Evolutionary conservation across 2,888 invertebrate genomes (phyloP).

Genomic region (Iphiclides podalirius): DNA sequence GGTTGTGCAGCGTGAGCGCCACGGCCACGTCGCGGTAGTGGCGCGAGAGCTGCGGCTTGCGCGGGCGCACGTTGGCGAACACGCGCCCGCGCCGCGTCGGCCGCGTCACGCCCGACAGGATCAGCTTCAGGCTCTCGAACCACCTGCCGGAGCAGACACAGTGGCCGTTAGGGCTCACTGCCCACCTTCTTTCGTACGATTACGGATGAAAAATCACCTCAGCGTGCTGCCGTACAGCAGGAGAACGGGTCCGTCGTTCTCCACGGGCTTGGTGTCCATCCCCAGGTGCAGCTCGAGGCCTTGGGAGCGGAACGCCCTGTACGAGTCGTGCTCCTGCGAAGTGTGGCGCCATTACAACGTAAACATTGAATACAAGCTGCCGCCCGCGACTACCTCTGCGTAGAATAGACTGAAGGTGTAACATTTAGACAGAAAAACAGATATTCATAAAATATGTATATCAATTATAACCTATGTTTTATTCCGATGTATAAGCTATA

Average conservation of each 20-base stretch:
- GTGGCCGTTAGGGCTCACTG: no score
- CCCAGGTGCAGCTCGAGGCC: conserved; percentile 66
- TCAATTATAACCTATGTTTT: no score
- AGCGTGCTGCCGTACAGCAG: conserved; percentile 96
- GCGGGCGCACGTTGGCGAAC: conserved; percentile 90
- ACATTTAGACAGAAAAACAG: no score
- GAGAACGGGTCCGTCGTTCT: conserved; percentile 84
- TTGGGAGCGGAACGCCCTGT: conserved; percentile 91
- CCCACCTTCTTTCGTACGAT: no score
- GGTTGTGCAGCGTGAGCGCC: conserved; percentile 91
- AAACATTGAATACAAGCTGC: no score
- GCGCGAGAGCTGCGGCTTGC: conserved; percentile 94
- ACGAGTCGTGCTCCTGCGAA: conserved; percentile 93
- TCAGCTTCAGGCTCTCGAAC: conserved; percentile 97
- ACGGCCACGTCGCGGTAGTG: conserved; percentile 94
- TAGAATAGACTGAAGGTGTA: no score
- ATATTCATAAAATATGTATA: no score
- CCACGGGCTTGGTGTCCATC: conserved; percentile 68
- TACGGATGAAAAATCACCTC: no score
- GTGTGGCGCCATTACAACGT: neutral
- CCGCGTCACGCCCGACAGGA: conserved; percentile 94
- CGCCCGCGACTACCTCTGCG: no score
- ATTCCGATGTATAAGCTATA: no score
- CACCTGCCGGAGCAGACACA: conserved; percentile 76
- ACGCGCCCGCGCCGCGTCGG: conserved; percentile 95